Base-by-base conservation (phyloP, 2,113 vertebrate genomes). In the Nycticebus coucang region DNA sequence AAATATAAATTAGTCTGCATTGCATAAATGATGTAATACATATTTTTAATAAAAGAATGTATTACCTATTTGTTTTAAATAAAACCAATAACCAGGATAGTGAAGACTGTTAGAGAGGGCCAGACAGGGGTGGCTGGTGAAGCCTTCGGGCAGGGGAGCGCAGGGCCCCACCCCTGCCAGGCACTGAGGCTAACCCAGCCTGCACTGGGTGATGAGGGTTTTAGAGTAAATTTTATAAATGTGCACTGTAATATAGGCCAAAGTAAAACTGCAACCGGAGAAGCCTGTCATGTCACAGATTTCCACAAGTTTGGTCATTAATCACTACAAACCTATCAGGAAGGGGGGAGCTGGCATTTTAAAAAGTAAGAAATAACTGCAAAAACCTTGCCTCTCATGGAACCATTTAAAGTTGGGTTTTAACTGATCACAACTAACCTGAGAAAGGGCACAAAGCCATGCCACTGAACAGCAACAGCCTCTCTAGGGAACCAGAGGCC, bases 101-200 rank as follows among this genome's bases (percentile, higher is more conserved):
- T 15, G 66, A 64, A 28, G 45, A 18, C 37, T 5, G 3, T 33
- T 13, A 1, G 50, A 15, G 35, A 41, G 35, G 8, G n/a, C 53
- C 41, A n/a, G 15, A 26, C 15, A 17, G 17, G n/a, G 45, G 45
- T 50, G 45, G 45, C 45, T 50, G 45, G 45, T 9, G 10, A 50
- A 50, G 45, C 45, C 45, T 50, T 50, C 45, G 2, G 45, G 45
- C 45, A 26, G 26, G 57, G 10, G 35, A 4, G 5, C 21, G 59
- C 1, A 0, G 0, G 3, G 60, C 11, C 33, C 33, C 7, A 11
- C 4, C 66, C 9, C 11, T 24, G 18, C 78, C 28, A 19, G 35
- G 66, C 11, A 5, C 26, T 4, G 4, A 33, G 2, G 19, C 24
- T 0, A 1, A 12, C n/a, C 2, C 11, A 4, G n/a, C 37, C 26